Conservation (phyloP, 2,888 invertebrate species). For the Netelia virgata region DNA sequence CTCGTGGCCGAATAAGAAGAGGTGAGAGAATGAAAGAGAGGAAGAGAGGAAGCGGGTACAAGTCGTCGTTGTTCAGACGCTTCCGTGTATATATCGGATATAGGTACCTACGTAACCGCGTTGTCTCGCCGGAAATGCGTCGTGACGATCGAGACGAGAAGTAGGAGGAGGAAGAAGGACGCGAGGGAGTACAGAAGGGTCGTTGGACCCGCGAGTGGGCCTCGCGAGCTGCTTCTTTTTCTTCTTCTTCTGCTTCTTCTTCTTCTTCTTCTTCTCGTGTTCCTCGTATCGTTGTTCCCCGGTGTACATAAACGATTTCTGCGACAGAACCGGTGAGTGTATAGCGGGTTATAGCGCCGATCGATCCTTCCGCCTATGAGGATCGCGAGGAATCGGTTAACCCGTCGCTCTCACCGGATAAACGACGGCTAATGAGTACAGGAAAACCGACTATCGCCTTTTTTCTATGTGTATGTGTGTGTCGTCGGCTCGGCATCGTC, state of each 20-base stretch:
- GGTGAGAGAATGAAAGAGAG: not conserved
- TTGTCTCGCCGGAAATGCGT: constrained; percentile 57
- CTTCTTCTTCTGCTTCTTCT: too few species aligned
- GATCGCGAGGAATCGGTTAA: constrained; percentile 37
- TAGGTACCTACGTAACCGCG: not conserved
- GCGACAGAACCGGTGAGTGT: constrained; percentile 25
- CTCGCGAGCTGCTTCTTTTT: constrained; percentile 4
- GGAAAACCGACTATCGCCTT: constrained; percentile 68
- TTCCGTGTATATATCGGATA: constrained; percentile 27
- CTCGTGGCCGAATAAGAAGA: not conserved
- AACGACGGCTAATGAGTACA: constrained; percentile 74
- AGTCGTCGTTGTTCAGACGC: constrained; percentile 38
- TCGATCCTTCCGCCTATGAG: constrained; percentile 71
- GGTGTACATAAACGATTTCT: constrained; percentile 9
- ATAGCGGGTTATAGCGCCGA: constrained; percentile 66
- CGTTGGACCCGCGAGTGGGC: constrained; percentile 42
- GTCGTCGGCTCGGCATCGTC: constrained; percentile 16
- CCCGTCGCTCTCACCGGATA: constrained; percentile 56
- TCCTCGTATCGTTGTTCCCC: constrained; percentile 29
- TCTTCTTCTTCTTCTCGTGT: too few species aligned
- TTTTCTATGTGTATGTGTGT: constrained; percentile 29
- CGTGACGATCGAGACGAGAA: constrained; percentile 26
- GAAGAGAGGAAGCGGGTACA: constrained; percentile 7
- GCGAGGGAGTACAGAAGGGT: constrained; percentile 28
- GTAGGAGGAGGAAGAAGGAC: not conserved